Percentiles rank a stretch among this genome's conserved stretches.
These are phyloP conservation scores for Deilephila porcellus DNA, from an alignment of 2,888 invertebrate species.

Conservation along the genomic window DNA sequence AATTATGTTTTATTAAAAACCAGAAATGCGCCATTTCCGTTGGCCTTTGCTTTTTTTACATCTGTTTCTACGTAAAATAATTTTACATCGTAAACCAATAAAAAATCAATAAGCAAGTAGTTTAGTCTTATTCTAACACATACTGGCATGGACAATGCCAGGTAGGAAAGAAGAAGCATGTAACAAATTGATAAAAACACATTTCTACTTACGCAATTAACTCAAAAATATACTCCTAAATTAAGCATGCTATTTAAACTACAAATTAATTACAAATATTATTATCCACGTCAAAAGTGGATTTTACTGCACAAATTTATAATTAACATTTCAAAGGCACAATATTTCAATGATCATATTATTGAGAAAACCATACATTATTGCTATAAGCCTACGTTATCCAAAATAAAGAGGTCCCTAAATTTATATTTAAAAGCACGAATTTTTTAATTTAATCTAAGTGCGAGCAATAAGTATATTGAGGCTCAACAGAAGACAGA, in stretches of 20 bases:
- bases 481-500: neutral
- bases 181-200: neutral
- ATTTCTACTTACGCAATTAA: neutral
- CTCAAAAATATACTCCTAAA: neutral
- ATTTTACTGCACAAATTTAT: neutral
- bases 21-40: no score
- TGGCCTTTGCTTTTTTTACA: no score
- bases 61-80: no score
- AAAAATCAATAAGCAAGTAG: no score
- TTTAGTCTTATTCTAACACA: no score
- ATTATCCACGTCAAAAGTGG: conserved; percentile 15
- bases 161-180: no score
- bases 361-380: conserved; percentile 13
- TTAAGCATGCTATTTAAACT: neutral
- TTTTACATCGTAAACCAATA: no score
- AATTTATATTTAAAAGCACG: conserved; percentile 14
- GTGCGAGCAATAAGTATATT: conserved; percentile 26
- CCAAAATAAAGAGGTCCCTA: neutral
- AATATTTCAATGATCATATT: conserved; percentile 2
- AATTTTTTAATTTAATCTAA: neutral
- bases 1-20: no score
- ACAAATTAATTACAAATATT: neutral
- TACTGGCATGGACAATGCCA: no score
- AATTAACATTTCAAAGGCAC: conserved; percentile 20
- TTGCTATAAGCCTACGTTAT: conserved; percentile 7